Evolutionary conservation across 1,140 invertebrate genomes (phyloP).

Genomic region (Lepidostoma basale): DNA sequence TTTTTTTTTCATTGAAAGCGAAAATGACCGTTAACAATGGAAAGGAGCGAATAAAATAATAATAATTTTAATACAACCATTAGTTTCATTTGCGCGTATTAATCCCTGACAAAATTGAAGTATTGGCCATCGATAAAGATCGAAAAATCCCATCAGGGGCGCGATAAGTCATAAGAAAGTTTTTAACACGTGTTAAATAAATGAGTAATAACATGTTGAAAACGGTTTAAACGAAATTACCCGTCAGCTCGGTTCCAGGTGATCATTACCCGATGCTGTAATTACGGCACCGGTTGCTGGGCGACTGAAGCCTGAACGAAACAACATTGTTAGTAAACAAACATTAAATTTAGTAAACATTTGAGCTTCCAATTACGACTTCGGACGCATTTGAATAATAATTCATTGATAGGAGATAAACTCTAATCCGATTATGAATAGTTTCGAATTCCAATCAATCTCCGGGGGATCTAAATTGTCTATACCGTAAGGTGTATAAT

Average conservation of each 20-base stretch:
- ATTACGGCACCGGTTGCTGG: constrained; percentile 27
- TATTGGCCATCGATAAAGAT: constrained; percentile 4
- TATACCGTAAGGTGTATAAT: constrained; percentile 34
- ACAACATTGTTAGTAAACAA: constrained; percentile 43
- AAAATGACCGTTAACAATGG: too few relatives aligned
- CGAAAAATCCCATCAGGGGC: not conserved
- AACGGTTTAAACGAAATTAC: constrained; percentile 12
- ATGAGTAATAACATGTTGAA: constrained; percentile 24
- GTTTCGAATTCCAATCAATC: constrained; percentile 43
- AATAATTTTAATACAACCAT: too few relatives aligned
- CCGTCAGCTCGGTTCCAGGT: constrained; percentile 1
- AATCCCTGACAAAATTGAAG: not conserved
- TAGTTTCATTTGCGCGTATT: too few relatives aligned
- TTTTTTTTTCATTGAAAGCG: too few relatives aligned
- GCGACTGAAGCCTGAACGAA: constrained; percentile 5
- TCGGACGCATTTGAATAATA: constrained; percentile 43
- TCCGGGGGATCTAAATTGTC: constrained; percentile 33
- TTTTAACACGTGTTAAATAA: constrained; percentile 26
- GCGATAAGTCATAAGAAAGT: constrained; percentile 18
- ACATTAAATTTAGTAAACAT: constrained; percentile 45
- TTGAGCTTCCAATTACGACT: constrained; percentile 45
- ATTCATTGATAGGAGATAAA: constrained; percentile 45
- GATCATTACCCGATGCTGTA: constrained; percentile 29
- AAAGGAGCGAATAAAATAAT: too few relatives aligned
- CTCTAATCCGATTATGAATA: constrained; percentile 44